Conservation (phyloP, 2,888 invertebrate genomes). For the Notodonta dromedarius region DNA sequence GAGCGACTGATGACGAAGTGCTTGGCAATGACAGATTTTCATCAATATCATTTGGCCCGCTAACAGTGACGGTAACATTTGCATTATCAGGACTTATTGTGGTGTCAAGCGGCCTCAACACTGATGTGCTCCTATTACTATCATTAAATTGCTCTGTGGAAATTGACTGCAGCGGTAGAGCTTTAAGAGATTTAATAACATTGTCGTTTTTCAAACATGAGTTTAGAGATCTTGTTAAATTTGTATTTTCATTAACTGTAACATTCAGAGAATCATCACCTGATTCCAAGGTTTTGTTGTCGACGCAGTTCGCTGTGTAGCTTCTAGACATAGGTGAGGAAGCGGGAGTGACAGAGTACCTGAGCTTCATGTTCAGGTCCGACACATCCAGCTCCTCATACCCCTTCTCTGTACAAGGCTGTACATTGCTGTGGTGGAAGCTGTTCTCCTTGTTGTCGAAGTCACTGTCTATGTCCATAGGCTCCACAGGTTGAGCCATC, state of each 20-base stretch:
- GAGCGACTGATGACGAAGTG: slow-evolving; percentile 61
- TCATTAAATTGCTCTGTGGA: slow-evolving; percentile 53
- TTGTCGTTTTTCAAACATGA: slow-evolving; percentile 60
- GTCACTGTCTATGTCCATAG: slow-evolving; percentile 75
- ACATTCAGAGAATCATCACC: slow-evolving; percentile 49
- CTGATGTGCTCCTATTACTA: slow-evolving; percentile 47
- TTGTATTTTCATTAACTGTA: slow-evolving; percentile 49
- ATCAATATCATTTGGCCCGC: slow-evolving; percentile 52
- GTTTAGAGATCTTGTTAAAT: slow-evolving; percentile 67
- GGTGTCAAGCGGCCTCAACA: slow-evolving; percentile 52
- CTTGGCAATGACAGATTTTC: slow-evolving; percentile 66
- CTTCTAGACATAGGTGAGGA: slow-evolving; percentile 77
- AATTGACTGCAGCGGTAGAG: slow-evolving; percentile 62
- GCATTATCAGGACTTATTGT: slow-evolving; percentile 36
- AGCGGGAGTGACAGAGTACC: slow-evolving; percentile 73
- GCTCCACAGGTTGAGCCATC: slow-evolving; percentile 72
- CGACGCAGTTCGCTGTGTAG: slow-evolving; percentile 55
- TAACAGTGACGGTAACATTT: slow-evolving; percentile 57
- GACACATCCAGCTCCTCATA: slow-evolving; percentile 76
- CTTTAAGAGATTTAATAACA: slow-evolving; percentile 55
- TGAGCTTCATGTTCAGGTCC: slow-evolving; percentile 75
- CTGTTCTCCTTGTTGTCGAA: slow-evolving; percentile 78
- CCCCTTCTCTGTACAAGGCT: slow-evolving; percentile 70
- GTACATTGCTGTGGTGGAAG: slow-evolving; percentile 67
- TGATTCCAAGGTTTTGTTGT: slow-evolving; percentile 51